Evolutionary conservation across 2,113 vertebrate genomes (phyloP).

Genomic region (Rhinopomastus cyanomelas): DNA sequence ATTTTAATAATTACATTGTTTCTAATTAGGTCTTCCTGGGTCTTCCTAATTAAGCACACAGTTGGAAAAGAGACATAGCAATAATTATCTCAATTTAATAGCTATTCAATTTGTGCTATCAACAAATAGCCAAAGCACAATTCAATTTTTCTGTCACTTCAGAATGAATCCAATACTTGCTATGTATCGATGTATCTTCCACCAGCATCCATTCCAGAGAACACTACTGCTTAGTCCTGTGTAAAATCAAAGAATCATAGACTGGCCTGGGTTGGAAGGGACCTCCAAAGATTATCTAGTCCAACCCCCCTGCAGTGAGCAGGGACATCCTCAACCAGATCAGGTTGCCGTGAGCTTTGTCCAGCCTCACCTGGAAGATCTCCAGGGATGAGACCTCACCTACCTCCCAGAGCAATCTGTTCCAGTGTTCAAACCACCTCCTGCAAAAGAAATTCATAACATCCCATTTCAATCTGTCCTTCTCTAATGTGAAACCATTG

Average conservation of each 20-base stretch:
- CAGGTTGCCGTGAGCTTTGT: too few relatives aligned
- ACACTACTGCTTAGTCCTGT: slow-evolving; percentile 16
- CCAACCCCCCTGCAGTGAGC: too few relatives aligned
- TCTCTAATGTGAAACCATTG: too few relatives aligned
- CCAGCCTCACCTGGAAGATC: too few relatives aligned
- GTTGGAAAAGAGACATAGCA: slow-evolving; percentile 37
- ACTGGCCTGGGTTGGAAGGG: too few relatives aligned
- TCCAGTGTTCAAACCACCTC: too few relatives aligned
- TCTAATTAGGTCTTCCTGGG: slow-evolving; percentile 64
- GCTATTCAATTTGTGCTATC: slow-evolving; percentile 29
- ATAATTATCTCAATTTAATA: slow-evolving; percentile 48
- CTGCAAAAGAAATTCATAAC: too few relatives aligned
- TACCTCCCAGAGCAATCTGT: too few relatives aligned
- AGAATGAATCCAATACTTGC: slow-evolving; percentile 17
- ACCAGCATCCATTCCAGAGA: slow-evolving; percentile 14
- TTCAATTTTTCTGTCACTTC: slow-evolving; percentile 46
- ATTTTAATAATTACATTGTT: slow-evolving; percentile 62
- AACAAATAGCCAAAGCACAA: slow-evolving; percentile 35
- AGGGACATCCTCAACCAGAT: too few relatives aligned
- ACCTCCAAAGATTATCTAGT: too few relatives aligned
- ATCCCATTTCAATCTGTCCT: too few relatives aligned
- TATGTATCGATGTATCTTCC: background rate
- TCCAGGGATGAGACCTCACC: too few relatives aligned
- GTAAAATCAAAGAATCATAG: background rate
- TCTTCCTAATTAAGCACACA: slow-evolving; percentile 64